Evolutionary conservation across 2,113 vertebrate genomes (phyloP), one percentile per base, ranked within the genome.

Genomic region (Spheniscus mendiculus): DNA sequence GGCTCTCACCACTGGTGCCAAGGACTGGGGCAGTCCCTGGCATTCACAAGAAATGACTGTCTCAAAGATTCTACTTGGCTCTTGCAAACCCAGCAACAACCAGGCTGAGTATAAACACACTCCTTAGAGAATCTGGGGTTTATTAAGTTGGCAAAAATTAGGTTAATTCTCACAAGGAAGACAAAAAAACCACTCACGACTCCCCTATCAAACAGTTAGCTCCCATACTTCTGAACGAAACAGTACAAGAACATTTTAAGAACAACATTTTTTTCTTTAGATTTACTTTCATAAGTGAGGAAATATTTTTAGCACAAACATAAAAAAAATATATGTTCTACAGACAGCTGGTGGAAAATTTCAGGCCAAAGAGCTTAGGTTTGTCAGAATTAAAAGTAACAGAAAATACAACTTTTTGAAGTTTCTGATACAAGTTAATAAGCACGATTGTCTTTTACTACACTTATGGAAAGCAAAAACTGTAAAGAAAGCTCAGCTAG

Each of bases 171-270:
- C 65, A 78, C 21, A 84, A 38, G n/a, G 22, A 74, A 81, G 56
- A 50, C n/a, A 81, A 56, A 95, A 95, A 71, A 61, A 1, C 0
- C 2, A 27, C 44, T 47, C 21, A 53, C 0, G 0, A 65, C 18
- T 92, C 10, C 19, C 15, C 6, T 8, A 4, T 22, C 25, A 78
- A 91, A 40, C 5, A 36, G 36, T 27, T 36, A 47, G 21, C 30
- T 81, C 27, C 45, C 12, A 50, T n/a, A 34, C 15, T 61, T 89
- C 40, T 11, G 34, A 82, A 66, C 3, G 8, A 81, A 96, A 73
- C 2, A 71, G 69, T 15, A 49, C 8, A 66, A 52, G 44, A 34
- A 70, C 23, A 50, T 65, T 72, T 72, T 12, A 87, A 47, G 20
- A 66, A 66, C 10, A 30, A 30, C 6, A 6, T 5, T 34, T 82